Evolutionary conservation across 2,888 invertebrate species (phyloP).

Genomic region (Sinhomidia bicolor): DNA sequence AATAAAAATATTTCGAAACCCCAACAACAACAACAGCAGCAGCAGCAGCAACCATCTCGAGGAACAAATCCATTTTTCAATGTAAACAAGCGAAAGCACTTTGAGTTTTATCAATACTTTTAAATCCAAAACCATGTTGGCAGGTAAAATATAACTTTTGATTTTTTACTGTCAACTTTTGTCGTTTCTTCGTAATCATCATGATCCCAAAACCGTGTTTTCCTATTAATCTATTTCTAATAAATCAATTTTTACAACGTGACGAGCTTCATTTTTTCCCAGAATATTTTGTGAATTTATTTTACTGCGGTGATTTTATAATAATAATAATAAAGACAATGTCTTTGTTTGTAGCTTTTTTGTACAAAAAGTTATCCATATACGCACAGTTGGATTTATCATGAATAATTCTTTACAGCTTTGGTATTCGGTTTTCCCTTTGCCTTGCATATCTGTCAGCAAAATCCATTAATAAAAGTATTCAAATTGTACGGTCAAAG

Average conservation of each 20-base stretch:
- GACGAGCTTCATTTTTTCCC: too few relatives aligned
- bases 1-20: neutral
- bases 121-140: neutral
- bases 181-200: too few relatives aligned
- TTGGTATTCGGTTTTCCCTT: neutral
- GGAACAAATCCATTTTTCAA: conserved; percentile 46
- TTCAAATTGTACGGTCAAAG: neutral
- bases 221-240: neutral
- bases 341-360: neutral
- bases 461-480: neutral
- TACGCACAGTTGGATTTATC: neutral
- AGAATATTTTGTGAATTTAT: too few relatives aligned
- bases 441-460: neutral
- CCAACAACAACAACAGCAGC: too few relatives aligned
- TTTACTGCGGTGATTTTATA: too few relatives aligned
- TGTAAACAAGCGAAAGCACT: conserved; percentile 49
- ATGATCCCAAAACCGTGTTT: neutral
- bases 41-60: neutral
- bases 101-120: conserved; percentile 51
- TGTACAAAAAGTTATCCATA: neutral
- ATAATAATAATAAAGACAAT: neutral
- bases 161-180: neutral
- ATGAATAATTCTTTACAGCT: too few relatives aligned
- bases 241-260: too few relatives aligned
- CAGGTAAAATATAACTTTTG: too few relatives aligned